These are phyloP conservation scores for Acanthosepion esculentum DNA, from an alignment of 2,888 invertebrate genomes.

Conservation along the genomic window DNA sequence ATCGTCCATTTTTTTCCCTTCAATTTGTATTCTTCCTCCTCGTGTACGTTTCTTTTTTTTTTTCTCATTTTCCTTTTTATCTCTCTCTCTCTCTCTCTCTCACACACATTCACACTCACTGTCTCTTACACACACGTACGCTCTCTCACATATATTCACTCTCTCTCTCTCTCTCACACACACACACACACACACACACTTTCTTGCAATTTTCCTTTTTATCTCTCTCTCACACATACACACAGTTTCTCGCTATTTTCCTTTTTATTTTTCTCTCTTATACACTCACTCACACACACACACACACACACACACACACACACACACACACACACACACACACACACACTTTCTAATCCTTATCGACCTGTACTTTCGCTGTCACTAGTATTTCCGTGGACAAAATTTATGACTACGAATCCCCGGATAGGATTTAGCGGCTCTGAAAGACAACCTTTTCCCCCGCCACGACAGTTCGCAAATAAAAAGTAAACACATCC, in stretches of 20 bases:
- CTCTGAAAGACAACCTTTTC: neutral
- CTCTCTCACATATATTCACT: neutral
- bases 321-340: neutral
- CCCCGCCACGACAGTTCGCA: rapidly evolving
- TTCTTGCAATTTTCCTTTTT: neutral
- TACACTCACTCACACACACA: neutral
- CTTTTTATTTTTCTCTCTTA: neutral
- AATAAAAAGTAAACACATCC: neutral
- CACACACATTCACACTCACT: neutral
- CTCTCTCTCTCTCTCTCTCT: neutral
- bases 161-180: neutral
- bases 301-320: neutral
- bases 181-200: neutral
- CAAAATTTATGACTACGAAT: neutral
- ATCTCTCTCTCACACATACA: neutral
- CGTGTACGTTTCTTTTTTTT: neutral
- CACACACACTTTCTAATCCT: neutral
- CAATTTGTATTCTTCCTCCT: neutral
- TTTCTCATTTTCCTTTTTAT: neutral
- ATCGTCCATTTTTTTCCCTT: neutral
- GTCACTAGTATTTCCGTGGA: neutral
- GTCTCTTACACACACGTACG: no score
- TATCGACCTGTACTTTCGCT: neutral
- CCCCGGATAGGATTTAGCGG: neutral
- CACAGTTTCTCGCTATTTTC: no score